phyloP scores from a whole-genome alignment of 2,797 vertebrate genomes.

The Pachyuromys duprasi region DNA sequence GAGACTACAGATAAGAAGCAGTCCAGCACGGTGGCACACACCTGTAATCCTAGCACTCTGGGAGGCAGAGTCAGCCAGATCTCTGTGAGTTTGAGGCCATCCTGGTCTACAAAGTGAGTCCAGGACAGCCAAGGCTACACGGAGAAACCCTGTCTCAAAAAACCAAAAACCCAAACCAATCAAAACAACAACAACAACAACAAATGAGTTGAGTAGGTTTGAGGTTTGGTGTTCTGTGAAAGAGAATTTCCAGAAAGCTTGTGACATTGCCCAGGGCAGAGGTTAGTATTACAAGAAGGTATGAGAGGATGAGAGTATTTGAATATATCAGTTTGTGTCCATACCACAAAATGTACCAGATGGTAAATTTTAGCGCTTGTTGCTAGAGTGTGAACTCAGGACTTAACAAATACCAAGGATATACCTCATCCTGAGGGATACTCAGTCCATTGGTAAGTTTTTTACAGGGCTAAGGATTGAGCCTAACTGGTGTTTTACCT shows the following conservation, averaged over 20 bases:
- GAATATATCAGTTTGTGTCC: not conserved
- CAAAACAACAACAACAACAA: no score
- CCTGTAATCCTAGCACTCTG: no score
- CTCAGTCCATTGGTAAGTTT: not conserved
- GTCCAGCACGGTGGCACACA: no score
- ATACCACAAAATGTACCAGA: not conserved
- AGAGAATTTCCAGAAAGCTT: not conserved
- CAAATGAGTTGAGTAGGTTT: not conserved
- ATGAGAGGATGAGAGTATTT: not conserved
- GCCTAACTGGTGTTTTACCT: not conserved
- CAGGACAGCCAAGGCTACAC: no score
- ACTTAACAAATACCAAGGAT: not conserved
- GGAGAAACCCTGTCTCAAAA: no score
- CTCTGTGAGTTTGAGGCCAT: no score
- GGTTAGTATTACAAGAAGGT: constrained; percentile 11
- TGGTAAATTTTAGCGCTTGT: not conserved
- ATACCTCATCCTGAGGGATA: not conserved
- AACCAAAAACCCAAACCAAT: no score
- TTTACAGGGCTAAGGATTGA: not conserved
- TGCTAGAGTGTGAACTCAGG: not conserved
- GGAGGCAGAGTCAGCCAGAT: no score
- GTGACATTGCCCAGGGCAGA: not conserved
- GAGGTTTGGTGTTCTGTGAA: not conserved
- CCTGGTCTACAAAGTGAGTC: no score
- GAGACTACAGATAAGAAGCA: not conserved